Percentiles rank a stretch among this genome's conserved stretches.
phyloP scores from a whole-genome alignment of 1,140 invertebrate species.

The Rhopalosiphum maidis region DNA sequence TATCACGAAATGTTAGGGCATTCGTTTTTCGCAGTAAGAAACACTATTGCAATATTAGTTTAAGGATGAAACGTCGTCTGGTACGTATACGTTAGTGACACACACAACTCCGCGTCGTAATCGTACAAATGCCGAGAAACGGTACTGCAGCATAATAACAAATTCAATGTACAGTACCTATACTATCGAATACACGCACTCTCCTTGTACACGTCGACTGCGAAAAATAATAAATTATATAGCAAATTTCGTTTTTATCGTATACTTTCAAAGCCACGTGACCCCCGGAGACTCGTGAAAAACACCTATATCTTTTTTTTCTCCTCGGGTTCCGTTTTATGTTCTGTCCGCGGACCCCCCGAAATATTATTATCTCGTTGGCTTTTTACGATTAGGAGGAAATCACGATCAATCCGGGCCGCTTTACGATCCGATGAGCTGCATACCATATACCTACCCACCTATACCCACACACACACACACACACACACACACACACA shows the following conservation, averaged over 20 bases:
- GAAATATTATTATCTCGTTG: constrained; percentile 50
- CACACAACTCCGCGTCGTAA: background rate
- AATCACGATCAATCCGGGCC: constrained; percentile 55
- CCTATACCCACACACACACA: background rate
- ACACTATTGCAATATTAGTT: background rate
- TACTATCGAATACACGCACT: background rate
- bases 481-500: no score
- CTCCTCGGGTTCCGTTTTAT: background rate
- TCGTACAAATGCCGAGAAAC: background rate
- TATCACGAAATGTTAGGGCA: background rate
- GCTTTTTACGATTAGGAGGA: constrained; percentile 52
- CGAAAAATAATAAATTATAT: background rate
- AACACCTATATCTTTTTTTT: background rate
- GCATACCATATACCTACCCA: constrained; percentile 8
- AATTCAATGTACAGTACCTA: background rate
- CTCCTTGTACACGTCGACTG: background rate
- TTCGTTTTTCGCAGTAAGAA: background rate
- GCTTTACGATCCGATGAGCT: constrained; percentile 53
- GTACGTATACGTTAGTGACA: background rate
- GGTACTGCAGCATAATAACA: background rate
- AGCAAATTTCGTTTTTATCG: background rate
- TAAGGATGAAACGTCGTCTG: background rate
- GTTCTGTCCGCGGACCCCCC: constrained; percentile 23
- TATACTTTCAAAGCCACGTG: background rate
- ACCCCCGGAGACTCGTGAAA: background rate